phyloP scores from a whole-genome alignment of 2,888 invertebrate genomes.

The Nomada ruficornis region DNA sequence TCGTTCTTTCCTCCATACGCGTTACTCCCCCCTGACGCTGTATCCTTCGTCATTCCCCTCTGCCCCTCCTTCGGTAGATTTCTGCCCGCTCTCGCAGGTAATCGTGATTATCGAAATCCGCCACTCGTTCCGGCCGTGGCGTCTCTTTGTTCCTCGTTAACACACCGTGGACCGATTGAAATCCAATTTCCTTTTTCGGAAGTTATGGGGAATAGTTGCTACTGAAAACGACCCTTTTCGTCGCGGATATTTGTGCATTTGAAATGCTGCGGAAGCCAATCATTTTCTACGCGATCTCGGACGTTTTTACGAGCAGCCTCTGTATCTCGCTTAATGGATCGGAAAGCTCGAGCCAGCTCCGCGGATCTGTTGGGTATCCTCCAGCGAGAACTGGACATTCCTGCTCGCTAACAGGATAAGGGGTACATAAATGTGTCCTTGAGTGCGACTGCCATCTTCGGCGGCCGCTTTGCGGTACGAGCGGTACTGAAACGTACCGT shows the following conservation, averaged over 20 bases:
- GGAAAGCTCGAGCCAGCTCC: conserved; percentile 42
- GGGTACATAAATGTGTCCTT: conserved; percentile 71
- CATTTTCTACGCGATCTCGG: too few species aligned
- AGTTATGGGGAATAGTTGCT: too few species aligned
- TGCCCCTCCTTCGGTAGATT: neutral
- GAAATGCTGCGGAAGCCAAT: too few species aligned
- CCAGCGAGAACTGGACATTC: conserved; percentile 67
- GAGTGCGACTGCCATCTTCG: conserved; percentile 70
- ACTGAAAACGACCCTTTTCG: too few species aligned
- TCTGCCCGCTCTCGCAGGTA: conserved; percentile 28
- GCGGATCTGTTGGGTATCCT: conserved; percentile 50
- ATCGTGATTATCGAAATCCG: conserved; percentile 27
- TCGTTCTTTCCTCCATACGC: conserved; percentile 33
- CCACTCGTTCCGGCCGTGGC: neutral
- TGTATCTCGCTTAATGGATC: conserved; percentile 58
- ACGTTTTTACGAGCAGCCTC: too few species aligned
- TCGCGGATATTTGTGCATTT: too few species aligned
- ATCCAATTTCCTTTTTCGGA: too few species aligned
- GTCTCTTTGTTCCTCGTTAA: neutral
- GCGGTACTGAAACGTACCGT: conserved; percentile 63
- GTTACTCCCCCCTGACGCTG: neutral
- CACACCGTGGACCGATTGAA: too few species aligned
- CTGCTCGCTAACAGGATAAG: conserved; percentile 70
- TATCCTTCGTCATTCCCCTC: neutral
- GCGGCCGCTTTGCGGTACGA: conserved; percentile 64